These are phyloP conservation scores for Rugalucina vietnamica DNA, from an alignment of 2,888 invertebrate species.

Conservation along the genomic window DNA sequence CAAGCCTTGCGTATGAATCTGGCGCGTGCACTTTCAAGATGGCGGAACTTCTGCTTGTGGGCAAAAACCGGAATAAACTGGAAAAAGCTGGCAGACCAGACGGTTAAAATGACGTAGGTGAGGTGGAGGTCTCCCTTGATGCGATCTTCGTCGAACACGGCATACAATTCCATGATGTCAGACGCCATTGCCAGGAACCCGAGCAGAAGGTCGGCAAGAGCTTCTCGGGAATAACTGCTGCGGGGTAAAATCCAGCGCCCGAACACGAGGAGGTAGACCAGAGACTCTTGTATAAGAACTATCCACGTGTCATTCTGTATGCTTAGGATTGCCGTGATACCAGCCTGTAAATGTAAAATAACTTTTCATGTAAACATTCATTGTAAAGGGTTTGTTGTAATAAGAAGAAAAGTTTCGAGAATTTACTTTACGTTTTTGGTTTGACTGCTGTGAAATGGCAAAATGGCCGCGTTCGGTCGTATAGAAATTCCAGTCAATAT, in stretches of 20 bases:
- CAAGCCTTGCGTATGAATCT: constrained; percentile 31
- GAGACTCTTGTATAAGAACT: constrained; percentile 64
- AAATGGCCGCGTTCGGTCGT: no score
- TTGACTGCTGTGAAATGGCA: no score
- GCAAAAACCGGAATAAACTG: constrained; percentile 81
- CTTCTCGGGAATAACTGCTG: constrained; percentile 77
- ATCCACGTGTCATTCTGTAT: constrained; percentile 59
- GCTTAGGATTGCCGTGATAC: neutral
- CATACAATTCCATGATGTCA: constrained; percentile 74
- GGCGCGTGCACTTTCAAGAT: constrained; percentile 31
- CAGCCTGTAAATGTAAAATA: neutral
- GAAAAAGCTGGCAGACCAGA: constrained; percentile 81
- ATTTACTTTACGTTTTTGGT: no score
- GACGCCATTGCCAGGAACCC: constrained; percentile 82
- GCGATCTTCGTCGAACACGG: constrained; percentile 70
- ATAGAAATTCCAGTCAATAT: no score
- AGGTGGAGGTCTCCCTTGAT: constrained; percentile 75
- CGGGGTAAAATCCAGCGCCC: constrained; percentile 66
- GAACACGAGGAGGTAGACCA: constrained; percentile 51
- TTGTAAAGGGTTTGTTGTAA: neutral
- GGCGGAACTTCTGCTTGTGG: constrained; percentile 49
- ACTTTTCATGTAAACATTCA: no score
- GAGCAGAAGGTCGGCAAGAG: constrained; percentile 77
- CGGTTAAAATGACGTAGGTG: constrained; percentile 74
- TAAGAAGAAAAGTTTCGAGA: no score